These are phyloP conservation scores for Brachymystax lenok DNA, from an alignment of 2,797 vertebrate genomes.

Conservation along the genomic window DNA sequence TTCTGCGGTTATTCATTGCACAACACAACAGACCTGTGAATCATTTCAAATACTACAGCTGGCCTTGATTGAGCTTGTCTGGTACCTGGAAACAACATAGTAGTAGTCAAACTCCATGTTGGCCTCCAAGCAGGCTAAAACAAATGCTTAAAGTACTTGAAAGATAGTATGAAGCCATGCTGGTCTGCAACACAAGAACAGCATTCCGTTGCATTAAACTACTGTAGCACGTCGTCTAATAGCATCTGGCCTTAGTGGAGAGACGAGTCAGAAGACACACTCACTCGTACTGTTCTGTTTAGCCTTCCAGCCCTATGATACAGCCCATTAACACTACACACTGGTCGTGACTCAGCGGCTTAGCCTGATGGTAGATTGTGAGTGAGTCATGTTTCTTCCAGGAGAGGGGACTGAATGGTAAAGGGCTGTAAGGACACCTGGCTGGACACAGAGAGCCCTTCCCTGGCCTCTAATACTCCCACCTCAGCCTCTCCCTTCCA, in stretches of 20 bases:
- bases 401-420: constrained; percentile 17
- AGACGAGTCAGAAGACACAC: no score
- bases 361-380: no score
- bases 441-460: background rate
- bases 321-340: no score
- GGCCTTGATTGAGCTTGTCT: background rate
- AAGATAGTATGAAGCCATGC: background rate
- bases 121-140: no score
- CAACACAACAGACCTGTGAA: background rate
- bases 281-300: no score
- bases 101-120: background rate
- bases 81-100: background rate
- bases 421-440: constrained; percentile 12
- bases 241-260: no score
- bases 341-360: no score
- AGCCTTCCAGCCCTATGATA: no score
- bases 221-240: no score
- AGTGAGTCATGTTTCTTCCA: constrained; percentile 53
- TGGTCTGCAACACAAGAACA: background rate
- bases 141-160: background rate
- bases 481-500: background rate
- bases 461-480: constrained; percentile 6
- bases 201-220: no score
- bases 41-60: background rate
- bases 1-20: background rate